phyloP scores from a whole-genome alignment of 2,888 invertebrate species.

The Drosophila pseudotalamancana region DNA sequence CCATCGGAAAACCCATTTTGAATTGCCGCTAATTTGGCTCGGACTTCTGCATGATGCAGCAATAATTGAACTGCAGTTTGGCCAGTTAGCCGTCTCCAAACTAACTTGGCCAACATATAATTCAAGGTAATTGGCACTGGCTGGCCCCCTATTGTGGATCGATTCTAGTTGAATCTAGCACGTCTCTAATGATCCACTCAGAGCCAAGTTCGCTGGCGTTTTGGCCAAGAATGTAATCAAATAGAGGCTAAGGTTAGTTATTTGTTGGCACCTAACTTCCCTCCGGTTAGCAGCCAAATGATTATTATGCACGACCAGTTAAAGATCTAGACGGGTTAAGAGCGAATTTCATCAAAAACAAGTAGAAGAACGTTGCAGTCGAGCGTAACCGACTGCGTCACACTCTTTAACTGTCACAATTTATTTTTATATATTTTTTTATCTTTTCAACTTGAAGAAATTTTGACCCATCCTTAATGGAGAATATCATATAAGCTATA shows the following conservation, averaged over 20 bases:
- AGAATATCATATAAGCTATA: too few species aligned
- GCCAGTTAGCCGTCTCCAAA: slow-evolving; percentile 43
- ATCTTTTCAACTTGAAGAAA: too few species aligned
- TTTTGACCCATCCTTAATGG: too few species aligned
- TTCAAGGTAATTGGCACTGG: slow-evolving; percentile 63
- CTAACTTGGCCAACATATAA: slow-evolving; percentile 62
- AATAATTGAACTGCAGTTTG: slow-evolving; percentile 57
- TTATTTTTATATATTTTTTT: too few species aligned
- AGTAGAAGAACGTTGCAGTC: too few species aligned
- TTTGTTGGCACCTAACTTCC: slow-evolving; percentile 74
- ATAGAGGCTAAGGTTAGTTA: slow-evolving; percentile 59
- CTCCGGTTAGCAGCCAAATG: slow-evolving; percentile 61
- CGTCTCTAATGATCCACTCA: slow-evolving; percentile 75
- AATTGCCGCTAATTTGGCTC: slow-evolving; percentile 55
- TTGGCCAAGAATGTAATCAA: slow-evolving; percentile 58
- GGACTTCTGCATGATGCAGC: slow-evolving; percentile 28
- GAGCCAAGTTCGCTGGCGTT: too few species aligned
- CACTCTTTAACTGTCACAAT: too few species aligned
- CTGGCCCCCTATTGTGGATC: slow-evolving; percentile 1
- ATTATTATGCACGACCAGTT: slow-evolving; percentile 53
- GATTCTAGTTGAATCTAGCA: slow-evolving; percentile 61
- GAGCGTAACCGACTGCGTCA: too few species aligned
- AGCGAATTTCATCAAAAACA: slow-evolving; percentile 45
- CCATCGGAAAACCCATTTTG: slow-evolving; percentile 11
- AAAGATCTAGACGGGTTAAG: slow-evolving; percentile 30